These are phyloP conservation scores for Megalurothrips usitatus DNA, from an alignment of 2,888 invertebrate genomes.

Conservation along the genomic window DNA sequence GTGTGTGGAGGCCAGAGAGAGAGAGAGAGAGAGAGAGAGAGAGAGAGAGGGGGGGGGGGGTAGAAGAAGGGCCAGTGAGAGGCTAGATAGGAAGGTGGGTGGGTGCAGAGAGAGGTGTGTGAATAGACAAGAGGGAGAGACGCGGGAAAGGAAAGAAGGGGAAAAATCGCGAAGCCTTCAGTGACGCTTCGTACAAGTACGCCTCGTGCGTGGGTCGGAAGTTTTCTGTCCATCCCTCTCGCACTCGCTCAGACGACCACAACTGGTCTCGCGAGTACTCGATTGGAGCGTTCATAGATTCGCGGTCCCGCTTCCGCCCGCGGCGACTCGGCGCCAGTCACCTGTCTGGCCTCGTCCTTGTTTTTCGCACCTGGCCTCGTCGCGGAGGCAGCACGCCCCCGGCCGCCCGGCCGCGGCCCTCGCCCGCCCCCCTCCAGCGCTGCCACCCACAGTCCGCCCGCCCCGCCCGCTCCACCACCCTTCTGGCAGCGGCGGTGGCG, in stretches of 20 bases:
- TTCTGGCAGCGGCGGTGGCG: no score
- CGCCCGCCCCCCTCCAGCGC: neutral
- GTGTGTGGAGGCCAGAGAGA: neutral
- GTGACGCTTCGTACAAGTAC: no score
- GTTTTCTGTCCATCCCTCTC: no score
- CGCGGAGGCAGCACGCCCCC: neutral
- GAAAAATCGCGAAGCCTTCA: no score
- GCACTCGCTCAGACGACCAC: no score
- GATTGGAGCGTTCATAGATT: no score
- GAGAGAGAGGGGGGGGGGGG: neutral
- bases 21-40: conserved; percentile 12
- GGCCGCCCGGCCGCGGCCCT: neutral
- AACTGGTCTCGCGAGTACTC: no score
- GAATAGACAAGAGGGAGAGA: neutral
- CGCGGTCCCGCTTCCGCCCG: no score
- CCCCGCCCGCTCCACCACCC: neutral
- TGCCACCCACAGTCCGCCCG: neutral
- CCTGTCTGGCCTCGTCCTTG: no score
- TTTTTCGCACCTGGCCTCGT: no score
- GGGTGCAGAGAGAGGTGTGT: neutral
- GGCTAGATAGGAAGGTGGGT: neutral
- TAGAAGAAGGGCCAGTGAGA: neutral
- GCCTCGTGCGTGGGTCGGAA: no score
- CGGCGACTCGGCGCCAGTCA: no score
- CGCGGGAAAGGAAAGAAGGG: neutral